phyloP scores from a whole-genome alignment of 2,888 invertebrate genomes.

The Reticulitermes lucifugus region DNA sequence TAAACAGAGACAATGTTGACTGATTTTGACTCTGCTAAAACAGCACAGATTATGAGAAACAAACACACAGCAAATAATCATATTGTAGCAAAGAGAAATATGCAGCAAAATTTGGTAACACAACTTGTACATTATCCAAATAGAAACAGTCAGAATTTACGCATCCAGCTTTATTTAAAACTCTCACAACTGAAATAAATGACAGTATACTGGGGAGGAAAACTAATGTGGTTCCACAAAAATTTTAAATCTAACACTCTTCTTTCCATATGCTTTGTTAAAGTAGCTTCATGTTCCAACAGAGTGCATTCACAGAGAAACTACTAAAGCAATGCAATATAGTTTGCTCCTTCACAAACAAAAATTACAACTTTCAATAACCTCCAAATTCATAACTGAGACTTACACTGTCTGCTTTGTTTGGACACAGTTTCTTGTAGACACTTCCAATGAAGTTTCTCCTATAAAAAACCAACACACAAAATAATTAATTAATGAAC shows the following conservation, averaged over 20 bases:
- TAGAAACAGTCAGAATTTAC: slow-evolving; percentile 14
- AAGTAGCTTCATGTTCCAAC: slow-evolving; percentile 10
- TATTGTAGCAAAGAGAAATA: slow-evolving; percentile 4
- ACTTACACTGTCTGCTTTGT: slow-evolving; percentile 75
- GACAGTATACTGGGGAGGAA: background rate
- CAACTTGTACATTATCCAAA: slow-evolving; percentile 32
- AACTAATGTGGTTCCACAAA: slow-evolving; percentile 21
- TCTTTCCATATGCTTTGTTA: slow-evolving; percentile 17
- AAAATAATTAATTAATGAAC: background rate
- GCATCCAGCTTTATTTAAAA: slow-evolving; percentile 20
- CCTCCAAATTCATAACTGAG: slow-evolving; percentile 47
- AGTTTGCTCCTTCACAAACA: background rate
- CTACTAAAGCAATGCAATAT: slow-evolving; percentile 24
- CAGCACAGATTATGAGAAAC: background rate
- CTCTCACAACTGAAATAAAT: slow-evolving; percentile 28
- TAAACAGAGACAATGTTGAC: background rate
- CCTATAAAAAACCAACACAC: slow-evolving; percentile 59
- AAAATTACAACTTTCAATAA: slow-evolving; percentile 41
- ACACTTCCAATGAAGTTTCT: slow-evolving; percentile 82
- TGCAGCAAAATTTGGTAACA: slow-evolving; percentile 3
- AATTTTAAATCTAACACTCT: slow-evolving; percentile 23
- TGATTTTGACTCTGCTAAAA: background rate
- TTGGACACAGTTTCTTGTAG: slow-evolving; percentile 83
- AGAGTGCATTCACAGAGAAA: slow-evolving; percentile 29
- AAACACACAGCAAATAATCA: background rate